phyloP scores from a whole-genome alignment of 1,140 invertebrate species.

The Procambarus clarkii region DNA sequence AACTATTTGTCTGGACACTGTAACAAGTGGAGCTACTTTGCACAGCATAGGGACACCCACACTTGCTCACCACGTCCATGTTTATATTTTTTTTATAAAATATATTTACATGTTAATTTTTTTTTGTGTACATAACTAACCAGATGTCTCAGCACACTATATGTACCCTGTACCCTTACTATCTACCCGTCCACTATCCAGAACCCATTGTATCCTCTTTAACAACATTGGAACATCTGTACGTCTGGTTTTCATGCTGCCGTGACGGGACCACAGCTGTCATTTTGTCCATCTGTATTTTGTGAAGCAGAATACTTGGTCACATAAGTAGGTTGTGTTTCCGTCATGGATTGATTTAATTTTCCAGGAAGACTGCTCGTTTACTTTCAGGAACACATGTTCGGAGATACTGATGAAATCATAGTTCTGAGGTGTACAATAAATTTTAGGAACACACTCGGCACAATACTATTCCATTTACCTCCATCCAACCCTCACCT shows the following conservation, averaged over 20 bases:
- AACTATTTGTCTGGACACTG: conserved; percentile 5
- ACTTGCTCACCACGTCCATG: conserved; percentile 14
- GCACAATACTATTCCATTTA: background rate
- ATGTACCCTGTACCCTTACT: background rate
- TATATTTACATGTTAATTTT: conserved; percentile 27
- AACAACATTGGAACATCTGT: background rate
- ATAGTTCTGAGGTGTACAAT: background rate
- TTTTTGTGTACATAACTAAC: conserved; percentile 18
- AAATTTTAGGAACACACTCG: background rate
- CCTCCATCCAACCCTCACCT: background rate
- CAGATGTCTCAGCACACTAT: conserved; percentile 21
- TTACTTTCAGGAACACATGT: background rate
- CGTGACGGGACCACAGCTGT: background rate
- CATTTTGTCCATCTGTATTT: background rate
- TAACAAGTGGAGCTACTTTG: background rate
- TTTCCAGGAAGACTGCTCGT: background rate
- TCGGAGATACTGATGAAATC: background rate
- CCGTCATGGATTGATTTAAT: background rate
- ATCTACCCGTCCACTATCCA: background rate
- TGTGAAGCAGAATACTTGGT: background rate
- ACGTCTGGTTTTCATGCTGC: background rate
- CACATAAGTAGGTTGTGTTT: background rate
- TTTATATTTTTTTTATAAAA: background rate
- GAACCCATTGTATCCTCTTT: background rate
- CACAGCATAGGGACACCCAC: conserved; percentile 35